Evolutionary conservation across 1,140 invertebrate species (phyloP).

Genomic region (Dreissena polymorpha): DNA sequence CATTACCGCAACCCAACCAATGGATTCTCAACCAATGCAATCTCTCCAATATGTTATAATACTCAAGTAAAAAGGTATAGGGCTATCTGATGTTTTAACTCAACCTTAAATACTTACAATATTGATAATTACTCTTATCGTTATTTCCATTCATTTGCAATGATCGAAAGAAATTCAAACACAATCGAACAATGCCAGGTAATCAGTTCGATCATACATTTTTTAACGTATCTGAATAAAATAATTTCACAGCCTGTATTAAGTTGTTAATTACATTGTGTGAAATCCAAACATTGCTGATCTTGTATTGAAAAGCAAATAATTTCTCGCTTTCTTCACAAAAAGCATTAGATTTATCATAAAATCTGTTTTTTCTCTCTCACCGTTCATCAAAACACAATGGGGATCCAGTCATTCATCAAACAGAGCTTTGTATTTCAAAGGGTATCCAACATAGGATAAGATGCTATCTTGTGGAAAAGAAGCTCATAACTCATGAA

Average conservation of each 20-base stretch:
- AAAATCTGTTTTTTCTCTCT: conserved; percentile 31
- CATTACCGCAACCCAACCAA: too few relatives aligned
- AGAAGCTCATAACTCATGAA: conserved; percentile 37
- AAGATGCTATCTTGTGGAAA: conserved; percentile 41
- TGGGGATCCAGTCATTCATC: conserved; percentile 27
- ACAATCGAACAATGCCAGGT: too few relatives aligned
- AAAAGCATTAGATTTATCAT: conserved; percentile 40
- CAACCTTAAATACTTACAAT: too few relatives aligned
- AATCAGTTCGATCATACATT: too few relatives aligned
- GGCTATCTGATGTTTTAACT: too few relatives aligned
- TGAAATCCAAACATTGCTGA: conserved; percentile 30
- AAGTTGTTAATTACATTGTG: conserved; percentile 32
- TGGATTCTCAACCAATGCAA: too few relatives aligned
- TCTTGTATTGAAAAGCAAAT: conserved; percentile 12
- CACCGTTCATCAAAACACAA: conserved; percentile 42
- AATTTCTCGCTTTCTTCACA: conserved; percentile 33
- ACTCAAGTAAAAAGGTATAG: too few relatives aligned
- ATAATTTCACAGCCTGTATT: neutral
- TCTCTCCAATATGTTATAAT: too few relatives aligned
- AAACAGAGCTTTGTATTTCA: conserved; percentile 40
- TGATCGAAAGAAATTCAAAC: too few relatives aligned
- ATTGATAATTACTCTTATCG: too few relatives aligned
- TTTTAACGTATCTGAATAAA: neutral
- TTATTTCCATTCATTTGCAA: too few relatives aligned
- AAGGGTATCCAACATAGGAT: neutral